These are phyloP conservation scores for Spizaetus ornatus DNA, from an alignment of 2,113 vertebrate species.

Conservation along the genomic window DNA sequence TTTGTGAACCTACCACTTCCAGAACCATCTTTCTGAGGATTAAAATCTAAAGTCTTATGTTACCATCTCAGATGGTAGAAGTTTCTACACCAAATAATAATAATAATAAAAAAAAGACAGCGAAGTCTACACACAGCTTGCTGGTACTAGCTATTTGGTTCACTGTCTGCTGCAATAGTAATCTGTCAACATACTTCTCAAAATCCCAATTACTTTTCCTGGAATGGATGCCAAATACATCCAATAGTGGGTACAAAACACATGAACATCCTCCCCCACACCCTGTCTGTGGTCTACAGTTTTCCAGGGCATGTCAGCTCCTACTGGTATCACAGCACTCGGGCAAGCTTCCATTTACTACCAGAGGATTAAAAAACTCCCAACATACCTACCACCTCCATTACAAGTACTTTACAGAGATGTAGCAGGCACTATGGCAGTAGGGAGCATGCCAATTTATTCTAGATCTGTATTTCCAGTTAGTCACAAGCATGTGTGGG, in stretches of 20 bases:
- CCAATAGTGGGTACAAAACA: background rate
- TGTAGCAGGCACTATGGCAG: fast-evolving
- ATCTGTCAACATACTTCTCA: background rate
- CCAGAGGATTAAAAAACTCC: background rate
- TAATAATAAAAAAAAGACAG: background rate
- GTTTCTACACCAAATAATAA: background rate
- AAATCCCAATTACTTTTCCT: background rate
- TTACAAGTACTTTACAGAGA: background rate
- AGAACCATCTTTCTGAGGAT: background rate
- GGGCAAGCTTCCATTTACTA: background rate
- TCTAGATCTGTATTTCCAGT: background rate
- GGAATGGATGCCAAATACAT: background rate
- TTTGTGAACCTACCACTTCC: background rate
- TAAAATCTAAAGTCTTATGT: background rate
- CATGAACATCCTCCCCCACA: background rate
- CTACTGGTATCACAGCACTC: fast-evolving
- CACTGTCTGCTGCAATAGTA: background rate
- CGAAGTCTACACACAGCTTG: background rate
- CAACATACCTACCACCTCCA: background rate
- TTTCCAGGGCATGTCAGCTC: background rate
- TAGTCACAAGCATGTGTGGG: fast-evolving
- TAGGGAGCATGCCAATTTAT: fast-evolving
- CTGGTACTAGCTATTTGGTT: background rate
- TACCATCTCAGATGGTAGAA: background rate
- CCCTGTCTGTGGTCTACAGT: background rate